phyloP scores from a whole-genome alignment of 2,797 vertebrate species.

The Lophotriccus pileatus region DNA sequence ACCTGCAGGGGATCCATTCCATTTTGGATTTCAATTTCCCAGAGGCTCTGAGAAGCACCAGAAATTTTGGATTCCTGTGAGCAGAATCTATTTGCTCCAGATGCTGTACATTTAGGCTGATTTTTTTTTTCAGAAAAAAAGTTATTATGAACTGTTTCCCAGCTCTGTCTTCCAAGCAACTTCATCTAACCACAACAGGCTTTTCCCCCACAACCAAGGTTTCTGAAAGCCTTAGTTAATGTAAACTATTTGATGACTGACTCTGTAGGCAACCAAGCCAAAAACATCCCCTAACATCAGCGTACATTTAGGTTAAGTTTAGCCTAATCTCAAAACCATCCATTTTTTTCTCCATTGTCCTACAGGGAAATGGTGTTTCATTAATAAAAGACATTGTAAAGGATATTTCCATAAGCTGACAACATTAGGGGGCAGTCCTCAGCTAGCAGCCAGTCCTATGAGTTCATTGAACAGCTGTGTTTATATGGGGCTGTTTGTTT shows the following conservation, averaged over 20 bases:
- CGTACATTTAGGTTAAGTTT: background rate
- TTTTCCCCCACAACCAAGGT: background rate
- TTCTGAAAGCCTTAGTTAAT: background rate
- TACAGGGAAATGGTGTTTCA: background rate
- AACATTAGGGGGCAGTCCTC: conserved; percentile 59
- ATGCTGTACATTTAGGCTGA: background rate
- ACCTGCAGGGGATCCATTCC: background rate
- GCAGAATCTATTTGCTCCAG: background rate
- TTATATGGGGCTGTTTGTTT: conserved; percentile 49
- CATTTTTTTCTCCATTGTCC: background rate
- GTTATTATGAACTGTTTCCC: background rate
- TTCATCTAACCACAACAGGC: background rate
- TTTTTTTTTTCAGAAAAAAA: background rate
- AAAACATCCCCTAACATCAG: background rate
- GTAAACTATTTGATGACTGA: background rate
- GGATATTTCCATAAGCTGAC: background rate
- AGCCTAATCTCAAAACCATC: background rate
- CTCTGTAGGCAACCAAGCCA: background rate
- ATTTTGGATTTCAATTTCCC: background rate
- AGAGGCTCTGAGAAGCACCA: background rate
- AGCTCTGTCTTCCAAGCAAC: background rate
- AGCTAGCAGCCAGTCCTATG: background rate
- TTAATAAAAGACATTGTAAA: background rate
- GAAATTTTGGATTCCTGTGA: background rate
- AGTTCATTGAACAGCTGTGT: conserved; percentile 45